A percentile compares a stretch with the other conserved stretches of the same genome.
Evolutionary conservation across 2,888 invertebrate species (phyloP).

Genomic region (Tipula confusa): DNA sequence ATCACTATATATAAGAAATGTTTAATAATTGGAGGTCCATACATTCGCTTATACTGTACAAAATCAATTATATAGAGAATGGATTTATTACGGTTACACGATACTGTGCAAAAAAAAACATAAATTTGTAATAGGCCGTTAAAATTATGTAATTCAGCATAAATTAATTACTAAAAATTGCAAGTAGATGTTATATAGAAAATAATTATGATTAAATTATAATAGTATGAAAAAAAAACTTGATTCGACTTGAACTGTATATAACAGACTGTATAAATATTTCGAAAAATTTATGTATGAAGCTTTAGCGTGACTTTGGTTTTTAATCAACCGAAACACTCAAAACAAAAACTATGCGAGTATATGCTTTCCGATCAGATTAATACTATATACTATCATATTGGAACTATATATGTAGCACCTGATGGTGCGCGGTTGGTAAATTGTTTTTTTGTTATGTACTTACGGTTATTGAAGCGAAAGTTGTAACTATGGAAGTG

Average conservation of each 20-base stretch:
- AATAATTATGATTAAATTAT: not conserved
- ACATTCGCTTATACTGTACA: not conserved
- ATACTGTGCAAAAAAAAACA: too few relatives aligned
- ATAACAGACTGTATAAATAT: not conserved
- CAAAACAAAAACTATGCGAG: not conserved
- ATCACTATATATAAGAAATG: not conserved
- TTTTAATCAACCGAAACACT: constrained; percentile 12
- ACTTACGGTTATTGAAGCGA: not conserved
- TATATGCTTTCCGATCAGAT: not conserved
- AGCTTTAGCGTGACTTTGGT: not conserved
- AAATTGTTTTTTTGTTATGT: not conserved
- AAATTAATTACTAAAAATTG: not conserved
- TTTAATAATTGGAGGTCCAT: not conserved
- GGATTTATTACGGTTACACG: not conserved
- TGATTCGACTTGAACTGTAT: not conserved
- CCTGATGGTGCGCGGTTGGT: not conserved
- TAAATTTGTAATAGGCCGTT: not conserved
- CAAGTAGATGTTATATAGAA: too few relatives aligned
- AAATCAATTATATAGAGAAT: not conserved
- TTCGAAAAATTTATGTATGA: not conserved
- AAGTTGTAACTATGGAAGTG: not conserved
- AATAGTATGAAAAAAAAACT: not conserved
- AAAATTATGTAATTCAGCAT: not conserved
- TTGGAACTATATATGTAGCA: too few relatives aligned
- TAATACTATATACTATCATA: too few relatives aligned